Evolutionary conservation across 2,888 invertebrate genomes (phyloP), one percentile per base, ranked within the genome.

Genomic region (Ochlodes sylvanus): DNA sequence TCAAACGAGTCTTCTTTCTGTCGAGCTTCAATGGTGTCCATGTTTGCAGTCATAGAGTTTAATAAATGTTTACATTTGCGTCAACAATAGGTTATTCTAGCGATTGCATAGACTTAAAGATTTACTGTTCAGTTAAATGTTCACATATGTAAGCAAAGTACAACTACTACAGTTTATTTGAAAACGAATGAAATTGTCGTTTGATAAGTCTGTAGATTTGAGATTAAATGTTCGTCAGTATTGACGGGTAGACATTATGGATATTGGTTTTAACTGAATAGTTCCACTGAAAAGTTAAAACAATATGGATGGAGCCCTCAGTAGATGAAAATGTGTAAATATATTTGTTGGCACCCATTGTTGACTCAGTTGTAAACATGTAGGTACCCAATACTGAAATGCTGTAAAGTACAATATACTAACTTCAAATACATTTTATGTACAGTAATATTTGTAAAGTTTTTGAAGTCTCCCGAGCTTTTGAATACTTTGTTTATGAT

Each of bases 391-490:
- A 60, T 19, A 50, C 38, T 15, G 10, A 10, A 44, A 38, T 14
- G 61, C 47, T 61, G 17, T 65, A 27, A 21, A 47, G 62, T 67
- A 54, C 17, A 47, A 32, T 67, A 67, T 61, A 67, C 38, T 54
- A 15, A 1, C 34, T 17, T 55, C 34, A 15, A 57, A 67, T 14
- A 38, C 47, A 38, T 57, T 65, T 17, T 62, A 62, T 60, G 47
- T 67, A 67, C 67, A 67, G 9, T 60, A 60, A 57, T 2, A 7
- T 62, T 62, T 67, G n/a, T 62, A 52, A 41, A 19, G 19, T 42
- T 63, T 56, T 62, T 67, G 52, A 19, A 56, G 12, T 15, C 2
- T 27, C 54, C 60, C 34, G 54, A 67, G 66, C 66, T 62, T 67
- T 55, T 14, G 27, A 61, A 62, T 52, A 61, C 60, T 55, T 50